Percentiles rank a stretch among this genome's conserved stretches.
These are phyloP conservation scores for Pachypanchax playfairii DNA, from an alignment of 2,113 vertebrate species.

Conservation along the genomic window DNA sequence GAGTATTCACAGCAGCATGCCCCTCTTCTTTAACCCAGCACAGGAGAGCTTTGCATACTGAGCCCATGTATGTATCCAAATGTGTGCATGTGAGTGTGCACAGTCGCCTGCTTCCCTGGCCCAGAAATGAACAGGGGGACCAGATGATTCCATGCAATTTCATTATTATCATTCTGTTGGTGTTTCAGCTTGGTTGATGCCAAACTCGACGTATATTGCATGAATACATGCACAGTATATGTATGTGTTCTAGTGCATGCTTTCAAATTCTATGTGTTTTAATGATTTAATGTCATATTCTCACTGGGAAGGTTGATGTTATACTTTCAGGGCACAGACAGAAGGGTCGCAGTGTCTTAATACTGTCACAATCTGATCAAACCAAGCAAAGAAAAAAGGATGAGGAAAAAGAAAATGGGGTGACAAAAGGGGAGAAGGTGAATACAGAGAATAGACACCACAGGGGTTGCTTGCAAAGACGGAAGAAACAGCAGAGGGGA, in stretches of 20 bases:
- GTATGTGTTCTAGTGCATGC: constrained; percentile 38
- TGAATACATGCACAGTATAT: constrained; percentile 46
- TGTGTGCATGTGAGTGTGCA: constrained; percentile 41
- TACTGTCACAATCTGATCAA: constrained; percentile 37
- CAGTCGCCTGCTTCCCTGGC: constrained; percentile 34
- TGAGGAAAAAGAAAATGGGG: constrained; percentile 8
- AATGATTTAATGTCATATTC: constrained; percentile 14
- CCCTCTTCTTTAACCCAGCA: constrained; percentile 71
- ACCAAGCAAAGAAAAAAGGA: constrained; percentile 25
- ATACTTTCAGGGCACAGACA: constrained; percentile 15
- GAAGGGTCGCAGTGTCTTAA: constrained; percentile 9
- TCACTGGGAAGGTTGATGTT: constrained; percentile 14
- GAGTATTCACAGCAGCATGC: constrained; percentile 78
- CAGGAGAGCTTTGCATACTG: constrained; percentile 77
- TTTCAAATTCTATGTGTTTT: constrained; percentile 18
- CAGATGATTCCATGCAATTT: constrained; percentile 68
- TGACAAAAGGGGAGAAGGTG: constrained; percentile 26
- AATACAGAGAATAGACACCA: constrained; percentile 61
- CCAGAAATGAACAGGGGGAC: constrained; percentile 59
- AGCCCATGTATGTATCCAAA: constrained; percentile 51
- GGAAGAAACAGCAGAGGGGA: constrained; percentile 70
- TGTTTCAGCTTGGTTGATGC: constrained; percentile 55
- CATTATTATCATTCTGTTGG: constrained; percentile 65
- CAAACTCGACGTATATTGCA: constrained; percentile 44
- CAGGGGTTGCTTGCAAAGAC: constrained; percentile 64